A percentile compares a stretch with the other conserved stretches of the same genome.
Evolutionary conservation across 2,888 invertebrate species (phyloP).

Genomic region (Drosophila kambysellisi): DNA sequence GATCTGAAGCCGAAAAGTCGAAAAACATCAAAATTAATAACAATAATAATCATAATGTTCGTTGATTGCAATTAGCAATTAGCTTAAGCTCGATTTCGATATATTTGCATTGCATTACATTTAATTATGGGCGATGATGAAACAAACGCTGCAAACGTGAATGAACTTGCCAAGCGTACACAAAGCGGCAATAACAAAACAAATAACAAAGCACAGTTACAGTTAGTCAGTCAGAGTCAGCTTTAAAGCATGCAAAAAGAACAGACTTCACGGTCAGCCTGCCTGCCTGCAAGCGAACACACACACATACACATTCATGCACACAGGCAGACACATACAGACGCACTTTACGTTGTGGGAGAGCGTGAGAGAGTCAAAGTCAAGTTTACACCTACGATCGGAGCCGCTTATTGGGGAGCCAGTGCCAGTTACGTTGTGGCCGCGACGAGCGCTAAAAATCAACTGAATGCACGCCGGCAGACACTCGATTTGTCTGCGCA

Average conservation of each 20-base stretch:
- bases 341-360: constrained; percentile 40
- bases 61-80: constrained; percentile 65
- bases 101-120: constrained; percentile 63
- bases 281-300: constrained; percentile 27
- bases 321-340: constrained; percentile 4
- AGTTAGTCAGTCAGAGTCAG: constrained; percentile 29
- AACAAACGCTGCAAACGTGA: constrained; percentile 66
- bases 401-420: background rate
- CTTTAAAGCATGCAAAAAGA: constrained; percentile 59
- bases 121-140: constrained; percentile 61
- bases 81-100: constrained; percentile 69
- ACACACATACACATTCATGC: constrained; percentile 4
- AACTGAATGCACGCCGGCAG: constrained; percentile 64
- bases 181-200: constrained; percentile 39
- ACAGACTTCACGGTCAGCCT: constrained; percentile 65
- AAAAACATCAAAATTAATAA: constrained; percentile 46
- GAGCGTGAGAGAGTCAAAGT: constrained; percentile 58
- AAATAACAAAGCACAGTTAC: constrained; percentile 47
- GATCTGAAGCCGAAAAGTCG: constrained; percentile 37
- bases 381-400: constrained; percentile 52
- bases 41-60: constrained; percentile 9
- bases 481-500: constrained; percentile 58
- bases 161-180: constrained; percentile 66
- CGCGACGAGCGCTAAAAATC: constrained; percentile 63
- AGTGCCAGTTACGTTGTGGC: constrained; percentile 54